Percentiles rank a stretch among this genome's conserved stretches.
Conservation (phyloP, 2,113 vertebrate species). For the Sula dactylatra region DNA sequence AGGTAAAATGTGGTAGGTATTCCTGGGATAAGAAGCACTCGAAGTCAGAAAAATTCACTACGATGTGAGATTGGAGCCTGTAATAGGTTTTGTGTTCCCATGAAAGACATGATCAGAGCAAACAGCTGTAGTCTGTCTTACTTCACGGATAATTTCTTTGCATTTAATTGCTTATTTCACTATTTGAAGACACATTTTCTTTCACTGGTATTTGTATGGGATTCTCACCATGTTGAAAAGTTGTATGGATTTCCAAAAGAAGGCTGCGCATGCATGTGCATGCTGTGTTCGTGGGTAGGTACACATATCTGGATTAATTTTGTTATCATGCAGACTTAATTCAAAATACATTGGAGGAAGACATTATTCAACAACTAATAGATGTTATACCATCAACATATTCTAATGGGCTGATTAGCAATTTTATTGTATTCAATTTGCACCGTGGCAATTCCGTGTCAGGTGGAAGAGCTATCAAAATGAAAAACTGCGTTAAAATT, state of each 20-base stretch:
- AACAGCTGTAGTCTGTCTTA: not conserved
- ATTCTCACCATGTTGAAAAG: not conserved
- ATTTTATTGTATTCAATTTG: slow-evolving; percentile 80
- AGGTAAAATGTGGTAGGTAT: not conserved
- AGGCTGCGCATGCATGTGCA: not conserved
- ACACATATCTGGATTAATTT: slow-evolving; percentile 27
- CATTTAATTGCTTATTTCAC: not conserved
- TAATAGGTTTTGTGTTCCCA: not conserved
- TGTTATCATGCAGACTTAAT: slow-evolving; percentile 43
- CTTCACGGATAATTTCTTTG: not conserved
- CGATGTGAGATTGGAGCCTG: not conserved
- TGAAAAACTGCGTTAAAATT: slow-evolving; percentile 77
- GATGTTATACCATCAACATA: slow-evolving; percentile 66
- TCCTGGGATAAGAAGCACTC: not conserved
- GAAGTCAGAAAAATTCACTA: not conserved
- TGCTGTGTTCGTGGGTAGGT: not conserved
- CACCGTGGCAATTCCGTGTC: slow-evolving; percentile 68
- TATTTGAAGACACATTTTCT: not conserved
- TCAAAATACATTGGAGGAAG: slow-evolving; percentile 56
- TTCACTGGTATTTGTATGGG: not conserved
- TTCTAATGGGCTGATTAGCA: slow-evolving; percentile 76
- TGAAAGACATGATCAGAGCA: not conserved
- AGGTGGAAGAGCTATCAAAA: slow-evolving; percentile 73
- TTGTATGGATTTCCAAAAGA: not conserved
- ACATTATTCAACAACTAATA: slow-evolving; percentile 64